Evolutionary conservation across 2,797 vertebrate genomes (phyloP), one percentile per base, ranked within the genome.

Genomic region (Merluccius polli): DNA sequence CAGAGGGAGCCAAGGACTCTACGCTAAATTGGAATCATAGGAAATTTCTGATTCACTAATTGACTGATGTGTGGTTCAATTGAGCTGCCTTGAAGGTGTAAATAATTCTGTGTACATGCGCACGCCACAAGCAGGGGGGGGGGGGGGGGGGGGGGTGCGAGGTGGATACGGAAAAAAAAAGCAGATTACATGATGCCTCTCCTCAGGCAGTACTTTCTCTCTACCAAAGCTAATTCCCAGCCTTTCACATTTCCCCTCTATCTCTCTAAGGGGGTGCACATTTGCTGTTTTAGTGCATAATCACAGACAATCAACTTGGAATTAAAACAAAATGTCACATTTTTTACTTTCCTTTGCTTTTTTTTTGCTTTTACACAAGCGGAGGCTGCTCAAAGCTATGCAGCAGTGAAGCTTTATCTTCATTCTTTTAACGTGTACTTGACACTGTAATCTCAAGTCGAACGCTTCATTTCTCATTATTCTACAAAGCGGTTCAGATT

Each of bases 41-140:
- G 96, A 93, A 89, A 96, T 96, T 97, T 98, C 96, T 96, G 95
- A 98, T 98, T 97, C 95, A 95, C 95, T 99, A 99, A 99, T 99
- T 99, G 97, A 97, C 96, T 97, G 96, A 98, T 97, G 95, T 95
- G 94, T 93, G 94, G 95, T 96, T 97, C 96, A 96, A 95, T 95
- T 93, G 83, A 95, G 93, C 93, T 95, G 95, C 95, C 95, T 96
- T 95, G 93, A 95, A 97, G 95, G 95, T 97, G 96, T 98, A 97
- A 98, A 98, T 98, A 98, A 97, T 97, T 92, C 87, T 84, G 93
- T 93, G 91, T 95, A 94, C 85, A 93, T 93, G 90, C 84, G 87
- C 87, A 89, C 84, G 85, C 85, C 21, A 89, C 84, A 88, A 31
- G 87, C 21, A 85, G 72, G 83, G 86, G 84, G 83, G 82, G 83